Base-by-base conservation (phyloP, 2,797 vertebrate genomes). In the Acomys russatus region DNA sequence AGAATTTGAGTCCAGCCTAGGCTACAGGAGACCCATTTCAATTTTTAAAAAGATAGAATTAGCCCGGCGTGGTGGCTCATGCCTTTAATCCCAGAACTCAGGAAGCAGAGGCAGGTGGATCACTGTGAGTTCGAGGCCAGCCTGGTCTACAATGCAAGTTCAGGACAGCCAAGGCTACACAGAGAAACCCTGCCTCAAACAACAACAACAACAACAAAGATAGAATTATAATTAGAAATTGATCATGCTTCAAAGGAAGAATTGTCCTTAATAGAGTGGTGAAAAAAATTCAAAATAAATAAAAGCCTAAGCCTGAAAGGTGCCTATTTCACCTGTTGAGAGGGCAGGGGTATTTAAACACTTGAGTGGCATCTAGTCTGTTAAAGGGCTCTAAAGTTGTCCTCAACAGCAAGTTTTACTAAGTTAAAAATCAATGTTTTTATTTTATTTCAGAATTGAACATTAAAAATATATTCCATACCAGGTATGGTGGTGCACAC, bases 181-280 rank as follows among this genome's bases (percentile, higher is more conserved):
- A 44, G 44, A 44, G 44, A 44, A 44, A 44, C 54, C 54, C 54
- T 9, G 54, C 1, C 12, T 56, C 54, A 56, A 56, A 9, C 12
- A 9, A 9, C 54, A 56, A 14, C 54, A 54, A 6, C 51, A 9
- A 56, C 54, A 56, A 14, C 54, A 56, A 14, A 2, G 56, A 59
- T 59, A 59, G 4, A 59, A 59, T 59, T 59, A 70, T 90, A 88
- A 87, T 23, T 73, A 4, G 78, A 25, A 83, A 25, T 23, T 82
- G 68, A 61, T 44, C 66, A 51, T 38, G 2, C 95, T 90, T 95
- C 44, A 80, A 95, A 90, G 49, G 44, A 92, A 85, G 33, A 94
- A 84, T 1, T 80, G 28, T 35, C 3, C 61, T 88, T 71, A 70
- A 44, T 64, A 92, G 51, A 92, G 8, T 7, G 51, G 51, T 70